These are phyloP conservation scores for Otolemur garnettii DNA, from an alignment of 2,113 vertebrate genomes.

Conservation along the genomic window DNA sequence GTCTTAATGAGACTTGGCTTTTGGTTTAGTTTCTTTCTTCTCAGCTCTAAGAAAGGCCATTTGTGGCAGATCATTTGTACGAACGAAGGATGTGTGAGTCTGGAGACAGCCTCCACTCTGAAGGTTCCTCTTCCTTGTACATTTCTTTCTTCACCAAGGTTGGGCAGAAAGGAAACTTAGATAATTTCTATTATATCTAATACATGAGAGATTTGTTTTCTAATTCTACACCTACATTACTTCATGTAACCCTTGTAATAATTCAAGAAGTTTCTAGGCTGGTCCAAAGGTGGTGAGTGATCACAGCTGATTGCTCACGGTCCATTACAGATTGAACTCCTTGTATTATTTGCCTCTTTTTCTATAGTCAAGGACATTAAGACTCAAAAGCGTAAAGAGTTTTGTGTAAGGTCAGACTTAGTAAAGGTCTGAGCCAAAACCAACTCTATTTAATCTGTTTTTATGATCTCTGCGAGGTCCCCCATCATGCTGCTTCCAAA, in stretches of 20 bases:
- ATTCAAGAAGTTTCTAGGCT: background rate
- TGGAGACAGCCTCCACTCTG: background rate
- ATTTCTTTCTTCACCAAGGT: background rate
- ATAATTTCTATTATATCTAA: background rate
- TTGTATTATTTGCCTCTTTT: background rate
- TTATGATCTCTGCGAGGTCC: background rate
- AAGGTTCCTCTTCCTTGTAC: background rate
- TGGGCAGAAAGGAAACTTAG: background rate
- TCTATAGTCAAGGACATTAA: background rate
- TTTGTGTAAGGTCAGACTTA: background rate
- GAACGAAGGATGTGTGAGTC: background rate
- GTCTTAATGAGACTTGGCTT: background rate
- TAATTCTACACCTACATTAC: background rate
- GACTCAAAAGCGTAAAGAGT: background rate
- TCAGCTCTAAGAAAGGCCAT: background rate
- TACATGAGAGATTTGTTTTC: background rate
- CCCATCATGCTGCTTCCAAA: background rate
- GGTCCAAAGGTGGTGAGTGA: no score
- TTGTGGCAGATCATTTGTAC: background rate
- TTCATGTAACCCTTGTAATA: background rate
- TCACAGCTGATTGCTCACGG: no score
- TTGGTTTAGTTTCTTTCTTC: background rate
- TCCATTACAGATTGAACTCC: no score
- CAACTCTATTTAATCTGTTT: background rate
- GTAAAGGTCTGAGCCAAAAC: background rate